Base-by-base conservation (phyloP, 2,797 vertebrate genomes). In the Bradypodion pumilum region DNA sequence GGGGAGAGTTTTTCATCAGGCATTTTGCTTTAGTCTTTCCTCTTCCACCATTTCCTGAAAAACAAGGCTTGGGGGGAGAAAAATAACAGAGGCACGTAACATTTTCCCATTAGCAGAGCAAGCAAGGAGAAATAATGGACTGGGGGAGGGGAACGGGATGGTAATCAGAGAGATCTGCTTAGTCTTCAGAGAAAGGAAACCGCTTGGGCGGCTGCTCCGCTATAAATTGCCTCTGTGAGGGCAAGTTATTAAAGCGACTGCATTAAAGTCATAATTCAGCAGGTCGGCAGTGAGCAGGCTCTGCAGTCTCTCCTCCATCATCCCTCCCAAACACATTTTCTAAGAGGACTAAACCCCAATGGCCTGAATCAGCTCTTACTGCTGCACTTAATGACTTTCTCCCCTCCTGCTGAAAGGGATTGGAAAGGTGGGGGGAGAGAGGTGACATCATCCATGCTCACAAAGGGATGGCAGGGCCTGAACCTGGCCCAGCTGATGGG, bases 61-160 rank as follows among this genome's bases (percentile, higher is more conserved):
- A 92, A 90, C 90, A 83, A 85, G 86, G 87, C 90, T 56, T 32
- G 72, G 59, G 70, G 88, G 74, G 32, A 66, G 49, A 91, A 52
- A 93, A 87, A 89, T 88, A 91, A 86, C 91, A 88, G 75, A 93
- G 92, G 88, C 91, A 92, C 92, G 89, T 85, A 92, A 88, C 88
- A 84, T 87, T 94, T 95, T 94, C 92, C 93, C 90, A 92, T 94
- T 93, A 94, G 90, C 89, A 88, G 93, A 91, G 93, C 89, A 94
- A 91, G 92, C 82, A 85, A 91, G 89, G 93, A 94, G 93, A 95
- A 93, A 92, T 94, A 92, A 93, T 90, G 87, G 84, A 66, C 27
- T 84, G 62, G 82, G 87, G 92, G 92, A 87, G 13, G 65, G 63
- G 42, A 89, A 88, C 93, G 87, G 81, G 90, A 49, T 25, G 46